Percentiles rank a stretch among this genome's conserved stretches.
Conservation (phyloP, 2,888 invertebrate genomes). For the Dryomyza anilis region DNA sequence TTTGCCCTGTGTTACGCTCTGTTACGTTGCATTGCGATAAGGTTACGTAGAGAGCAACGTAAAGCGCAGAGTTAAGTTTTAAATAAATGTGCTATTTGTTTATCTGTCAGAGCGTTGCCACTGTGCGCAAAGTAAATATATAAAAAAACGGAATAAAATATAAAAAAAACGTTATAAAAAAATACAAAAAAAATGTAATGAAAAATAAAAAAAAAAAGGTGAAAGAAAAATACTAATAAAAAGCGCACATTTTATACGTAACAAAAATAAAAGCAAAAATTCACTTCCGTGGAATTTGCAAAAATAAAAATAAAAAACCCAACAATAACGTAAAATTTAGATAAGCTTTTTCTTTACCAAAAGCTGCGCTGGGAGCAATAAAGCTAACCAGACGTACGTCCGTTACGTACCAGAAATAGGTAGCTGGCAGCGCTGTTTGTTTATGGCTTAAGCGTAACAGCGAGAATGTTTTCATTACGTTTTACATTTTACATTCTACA, state of each 20-base stretch:
- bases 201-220: not conserved
- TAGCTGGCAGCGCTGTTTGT: not conserved
- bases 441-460: not conserved
- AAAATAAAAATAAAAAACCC: not conserved
- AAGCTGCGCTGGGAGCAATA: not conserved
- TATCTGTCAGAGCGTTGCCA: constrained; percentile 6
- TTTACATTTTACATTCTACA: too few relatives aligned
- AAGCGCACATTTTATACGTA: not conserved
- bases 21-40: not conserved
- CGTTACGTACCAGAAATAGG: too few relatives aligned
- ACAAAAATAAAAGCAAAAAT: not conserved
- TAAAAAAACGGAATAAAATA: not conserved
- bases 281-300: not conserved
- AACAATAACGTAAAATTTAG: not conserved
- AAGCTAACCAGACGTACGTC: not conserved
- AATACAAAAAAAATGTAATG: constrained; percentile 18
- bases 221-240: not conserved
- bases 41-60: not conserved
- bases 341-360: too few relatives aligned
- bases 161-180: constrained; percentile 13
- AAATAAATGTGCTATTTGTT: constrained; percentile 11
- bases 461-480: not conserved
- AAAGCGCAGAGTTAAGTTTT: too few relatives aligned
- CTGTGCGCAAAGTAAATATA: not conserved
- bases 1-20: not conserved